phyloP scores from a whole-genome alignment of 2,888 invertebrate genomes.

The Eilema caniola region DNA sequence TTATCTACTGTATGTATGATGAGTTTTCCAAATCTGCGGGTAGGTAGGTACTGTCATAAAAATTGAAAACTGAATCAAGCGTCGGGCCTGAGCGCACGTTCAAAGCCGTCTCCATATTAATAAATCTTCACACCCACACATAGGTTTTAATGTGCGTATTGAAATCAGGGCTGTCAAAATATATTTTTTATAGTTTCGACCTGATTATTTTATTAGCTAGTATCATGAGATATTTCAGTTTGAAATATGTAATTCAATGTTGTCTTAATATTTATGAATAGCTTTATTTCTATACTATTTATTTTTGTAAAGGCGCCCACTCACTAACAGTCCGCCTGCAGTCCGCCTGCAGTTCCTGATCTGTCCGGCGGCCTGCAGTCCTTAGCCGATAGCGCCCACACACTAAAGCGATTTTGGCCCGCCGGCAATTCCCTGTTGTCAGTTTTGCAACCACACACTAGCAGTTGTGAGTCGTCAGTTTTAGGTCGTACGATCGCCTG shows the following conservation, averaged over 20 bases:
- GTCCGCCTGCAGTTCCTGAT: no score
- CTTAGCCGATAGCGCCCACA: no score
- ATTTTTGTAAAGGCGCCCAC: no score
- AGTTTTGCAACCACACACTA: no score
- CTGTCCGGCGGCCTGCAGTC: no score
- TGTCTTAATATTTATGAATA: conserved; percentile 20
- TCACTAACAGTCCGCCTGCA: no score
- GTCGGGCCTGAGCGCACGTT: neutral
- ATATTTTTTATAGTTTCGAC: conserved; percentile 35
- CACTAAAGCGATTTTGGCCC: no score
- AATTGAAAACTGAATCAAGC: neutral
- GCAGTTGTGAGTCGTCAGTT: no score
- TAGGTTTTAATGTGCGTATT: conserved; percentile 11
- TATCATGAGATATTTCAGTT: conserved; percentile 6
- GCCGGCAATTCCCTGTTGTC: no score
- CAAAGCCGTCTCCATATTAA: conserved; percentile 23
- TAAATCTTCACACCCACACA: conserved; percentile 38
- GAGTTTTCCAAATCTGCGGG: neutral
- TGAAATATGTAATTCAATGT: conserved; percentile 5
- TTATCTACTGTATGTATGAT: no score
- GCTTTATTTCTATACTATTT: conserved; percentile 18
- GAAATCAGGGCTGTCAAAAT: conserved; percentile 40
- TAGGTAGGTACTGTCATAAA: conserved; percentile 1
- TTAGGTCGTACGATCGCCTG: no score
- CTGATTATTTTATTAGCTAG: conserved; percentile 28